Evolutionary conservation across 1,140 invertebrate genomes (phyloP), one percentile per base, ranked within the genome.

Genomic region (Zaprionus nigranus): DNA sequence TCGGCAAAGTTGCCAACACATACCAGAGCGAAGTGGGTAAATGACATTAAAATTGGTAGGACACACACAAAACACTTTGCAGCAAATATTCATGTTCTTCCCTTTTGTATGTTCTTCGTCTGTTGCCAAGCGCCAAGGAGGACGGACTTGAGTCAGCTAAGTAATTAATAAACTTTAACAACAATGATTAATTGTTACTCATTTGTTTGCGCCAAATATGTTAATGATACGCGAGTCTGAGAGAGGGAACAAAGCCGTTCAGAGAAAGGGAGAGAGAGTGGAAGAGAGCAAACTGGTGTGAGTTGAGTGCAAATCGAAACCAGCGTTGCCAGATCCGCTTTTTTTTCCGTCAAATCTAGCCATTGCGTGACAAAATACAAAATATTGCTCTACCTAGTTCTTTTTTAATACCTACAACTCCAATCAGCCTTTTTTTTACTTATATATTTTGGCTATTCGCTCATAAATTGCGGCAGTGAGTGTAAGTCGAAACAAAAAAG

Each of bases 121-220:
- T 69, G 72, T 63, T 77, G 51, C 63, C 75, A 74, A 40, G 69
- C 17, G 54, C 24, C 13, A 38, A 17, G 40, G 6, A 26, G 30
- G 30, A 34, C 30, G 30, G 30, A 38, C 26, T 38, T 22, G 20
- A 24, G 20, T 38, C 36, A 15, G 30, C 46, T 17, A 49, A 78
- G 9, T 13, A 54, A 61, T 26, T 60, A 66, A 53, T 68, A 63
- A 24, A 69, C 68, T 80, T 24, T 57, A 62, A 66, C 58, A 69
- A 56, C 36, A 40, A 70, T 67, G 63, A 74, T 82, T 79, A 77
- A 80, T 77, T 64, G 46, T 74, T 58, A 79, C 49, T 71, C 58
- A 71, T 68, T 74, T 65, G 59, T 34, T 69, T 59, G 75, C 69
- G 57, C 79, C 58, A 59, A 63, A 76, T 60, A 73, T 73, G 51